A percentile compares a stretch with the other conserved stretches of the same genome.
phyloP scores from a whole-genome alignment of 2,888 invertebrate species.

The Xiphydria camelus region DNA sequence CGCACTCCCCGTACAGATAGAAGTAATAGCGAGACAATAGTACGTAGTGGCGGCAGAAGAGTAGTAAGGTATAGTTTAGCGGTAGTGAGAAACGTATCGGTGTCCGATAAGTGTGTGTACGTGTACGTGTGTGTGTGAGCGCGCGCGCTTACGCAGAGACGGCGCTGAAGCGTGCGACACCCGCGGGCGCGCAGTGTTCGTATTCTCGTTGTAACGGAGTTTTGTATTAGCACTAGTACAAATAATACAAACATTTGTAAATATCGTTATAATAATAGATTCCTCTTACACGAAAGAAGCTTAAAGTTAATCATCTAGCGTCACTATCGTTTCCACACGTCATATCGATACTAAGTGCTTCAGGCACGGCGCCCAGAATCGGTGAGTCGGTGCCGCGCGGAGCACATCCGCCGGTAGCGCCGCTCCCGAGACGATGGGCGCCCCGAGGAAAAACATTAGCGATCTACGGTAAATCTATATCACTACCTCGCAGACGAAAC shows the following conservation, averaged over 20 bases:
- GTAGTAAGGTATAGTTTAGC: no score
- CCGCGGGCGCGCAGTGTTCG: conserved; percentile 3
- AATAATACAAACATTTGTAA: conserved; percentile 57
- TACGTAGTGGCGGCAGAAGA: no score
- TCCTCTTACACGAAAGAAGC: conserved; percentile 50
- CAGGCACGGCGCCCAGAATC: conserved; percentile 11
- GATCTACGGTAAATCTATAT: conserved; percentile 39
- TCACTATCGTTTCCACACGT: conserved; percentile 48
- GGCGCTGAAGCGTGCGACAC: no score
- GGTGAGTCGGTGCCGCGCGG: no score
- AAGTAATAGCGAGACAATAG: no score
- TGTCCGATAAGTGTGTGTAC: no score
- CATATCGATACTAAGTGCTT: conserved; percentile 32
- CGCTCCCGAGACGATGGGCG: no score
- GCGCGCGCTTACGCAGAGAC: no score
- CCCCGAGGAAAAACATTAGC: conserved; percentile 42
- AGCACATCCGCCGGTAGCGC: no score
- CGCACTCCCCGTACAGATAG: no score
- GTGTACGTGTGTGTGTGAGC: no score
- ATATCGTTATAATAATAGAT: conserved; percentile 50
- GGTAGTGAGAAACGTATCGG: no score
- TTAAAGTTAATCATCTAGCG: conserved; percentile 54
- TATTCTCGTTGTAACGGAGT: conserved; percentile 39
- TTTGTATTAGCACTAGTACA: conserved; percentile 56
- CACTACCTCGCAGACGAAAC: conserved; percentile 50